These are phyloP conservation scores for Botia almorhae DNA, from an alignment of 2,797 vertebrate species.

Conservation along the genomic window DNA sequence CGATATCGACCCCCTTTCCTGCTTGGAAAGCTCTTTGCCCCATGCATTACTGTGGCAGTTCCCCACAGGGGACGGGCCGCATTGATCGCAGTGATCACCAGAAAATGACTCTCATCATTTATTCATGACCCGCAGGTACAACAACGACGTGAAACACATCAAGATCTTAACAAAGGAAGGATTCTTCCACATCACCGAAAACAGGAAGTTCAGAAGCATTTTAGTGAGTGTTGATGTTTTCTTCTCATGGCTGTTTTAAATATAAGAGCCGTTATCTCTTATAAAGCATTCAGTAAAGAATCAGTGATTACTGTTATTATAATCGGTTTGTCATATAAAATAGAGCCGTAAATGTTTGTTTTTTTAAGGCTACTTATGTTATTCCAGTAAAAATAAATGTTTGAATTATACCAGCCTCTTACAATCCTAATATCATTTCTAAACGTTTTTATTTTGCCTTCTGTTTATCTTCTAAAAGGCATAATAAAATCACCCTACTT, in stretches of 20 bases:
- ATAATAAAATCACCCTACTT: slow-evolving; percentile 40
- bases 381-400: slow-evolving; percentile 24
- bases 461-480: slow-evolving; percentile 49
- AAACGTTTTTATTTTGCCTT: slow-evolving; percentile 45
- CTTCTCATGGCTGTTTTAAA: slow-evolving; percentile 31
- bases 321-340: not conserved
- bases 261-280: not conserved
- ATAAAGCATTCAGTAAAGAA: not conserved
- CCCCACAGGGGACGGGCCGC: slow-evolving; percentile 79
- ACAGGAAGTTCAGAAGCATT: slow-evolving; percentile 97
- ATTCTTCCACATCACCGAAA: slow-evolving; percentile 96
- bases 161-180: slow-evolving; percentile 97
- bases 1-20: slow-evolving; percentile 28
- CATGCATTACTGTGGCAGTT: slow-evolving; percentile 74
- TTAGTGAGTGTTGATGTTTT: slow-evolving; percentile 84
- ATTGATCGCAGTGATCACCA: slow-evolving; percentile 93
- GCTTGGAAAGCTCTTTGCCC: slow-evolving; percentile 77
- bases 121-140: slow-evolving; percentile 95
- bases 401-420: slow-evolving; percentile 22
- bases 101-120: slow-evolving; percentile 94
- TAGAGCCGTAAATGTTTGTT: slow-evolving; percentile 2
- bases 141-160: slow-evolving; percentile 99
- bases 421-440: slow-evolving; percentile 40
- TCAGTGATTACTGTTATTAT: not conserved
- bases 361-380: slow-evolving; percentile 23